Evolutionary conservation across 1,140 invertebrate species (phyloP).

Genomic region (silkworm (Bombyx mori)): DNA sequence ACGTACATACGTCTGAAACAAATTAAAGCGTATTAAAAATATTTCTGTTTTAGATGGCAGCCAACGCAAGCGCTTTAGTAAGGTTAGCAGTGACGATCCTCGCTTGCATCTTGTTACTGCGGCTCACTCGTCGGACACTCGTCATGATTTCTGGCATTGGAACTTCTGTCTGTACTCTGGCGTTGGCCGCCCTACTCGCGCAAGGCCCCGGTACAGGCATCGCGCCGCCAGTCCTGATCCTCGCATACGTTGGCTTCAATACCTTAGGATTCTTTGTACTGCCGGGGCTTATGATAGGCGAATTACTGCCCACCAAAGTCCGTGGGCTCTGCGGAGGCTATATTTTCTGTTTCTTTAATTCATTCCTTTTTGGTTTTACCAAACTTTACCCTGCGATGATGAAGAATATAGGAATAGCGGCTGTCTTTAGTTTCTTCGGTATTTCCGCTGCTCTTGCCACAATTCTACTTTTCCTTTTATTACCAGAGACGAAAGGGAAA

Average conservation of each 20-base stretch:
- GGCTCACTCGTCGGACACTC: constrained; percentile 75
- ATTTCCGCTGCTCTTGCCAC: constrained; percentile 75
- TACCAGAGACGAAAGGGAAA: constrained; percentile 88
- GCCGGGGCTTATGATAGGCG: constrained; percentile 79
- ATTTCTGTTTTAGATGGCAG: constrained; percentile 58
- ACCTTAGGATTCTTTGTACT: constrained; percentile 80
- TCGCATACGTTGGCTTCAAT: constrained; percentile 79
- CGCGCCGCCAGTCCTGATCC: constrained; percentile 69
- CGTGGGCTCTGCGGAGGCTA: constrained; percentile 77
- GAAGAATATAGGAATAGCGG: constrained; percentile 71
- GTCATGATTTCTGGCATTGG: constrained; percentile 76
- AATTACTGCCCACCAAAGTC: constrained; percentile 78
- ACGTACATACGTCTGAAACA: too few relatives aligned
- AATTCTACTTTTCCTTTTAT: constrained; percentile 78
- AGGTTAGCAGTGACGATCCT: constrained; percentile 75
- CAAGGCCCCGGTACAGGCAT: constrained; percentile 48
- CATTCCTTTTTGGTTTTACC: constrained; percentile 78
- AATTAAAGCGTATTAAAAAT: not conserved
- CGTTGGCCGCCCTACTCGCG: constrained; percentile 71
- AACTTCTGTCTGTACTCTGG: constrained; percentile 74
- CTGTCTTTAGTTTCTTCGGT: constrained; percentile 80
- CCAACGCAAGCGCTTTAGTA: constrained; percentile 76
- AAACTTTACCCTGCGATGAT: constrained; percentile 79
- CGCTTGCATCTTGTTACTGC: constrained; percentile 75
- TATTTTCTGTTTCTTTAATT: constrained; percentile 79